phyloP scores from a whole-genome alignment of 2,888 invertebrate genomes.

The Nephrocerus scutellatus region DNA sequence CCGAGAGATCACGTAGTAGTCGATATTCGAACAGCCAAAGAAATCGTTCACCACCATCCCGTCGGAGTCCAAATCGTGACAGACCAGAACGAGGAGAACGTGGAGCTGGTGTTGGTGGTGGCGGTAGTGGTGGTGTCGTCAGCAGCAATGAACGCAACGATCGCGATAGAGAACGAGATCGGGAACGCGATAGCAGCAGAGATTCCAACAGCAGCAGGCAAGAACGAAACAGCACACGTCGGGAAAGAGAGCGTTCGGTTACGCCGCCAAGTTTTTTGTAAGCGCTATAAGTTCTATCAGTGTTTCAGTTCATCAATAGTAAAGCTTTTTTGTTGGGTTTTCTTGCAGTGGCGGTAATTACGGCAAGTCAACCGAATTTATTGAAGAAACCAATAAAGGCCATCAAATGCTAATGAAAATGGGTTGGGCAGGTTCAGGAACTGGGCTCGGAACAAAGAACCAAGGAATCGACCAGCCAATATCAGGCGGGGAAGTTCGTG shows the following conservation, averaged over 20 bases:
- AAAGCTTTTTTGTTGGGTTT: conserved; percentile 6
- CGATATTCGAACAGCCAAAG: conserved; percentile 40
- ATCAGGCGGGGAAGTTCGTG: conserved; percentile 81
- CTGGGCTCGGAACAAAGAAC: conserved; percentile 87
- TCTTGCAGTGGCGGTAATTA: conserved; percentile 39
- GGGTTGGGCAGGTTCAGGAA: conserved; percentile 90
- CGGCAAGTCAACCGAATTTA: conserved; percentile 52
- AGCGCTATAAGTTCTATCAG: conserved; percentile 35
- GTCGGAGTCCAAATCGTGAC: conserved; percentile 44
- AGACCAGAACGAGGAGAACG: conserved; percentile 24
- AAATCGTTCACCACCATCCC: conserved; percentile 48
- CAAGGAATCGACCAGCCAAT: conserved; percentile 96
- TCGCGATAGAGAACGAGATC: conserved; percentile 36
- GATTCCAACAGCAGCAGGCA: conserved; percentile 32
- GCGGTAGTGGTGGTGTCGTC: conserved; percentile 19
- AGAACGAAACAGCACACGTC: conserved; percentile 41
- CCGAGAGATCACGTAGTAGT: conserved; percentile 40
- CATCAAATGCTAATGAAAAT: conserved; percentile 96
- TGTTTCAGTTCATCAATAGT: conserved; percentile 11
- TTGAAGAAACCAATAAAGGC: conserved; percentile 89
- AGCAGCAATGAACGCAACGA: conserved; percentile 21
- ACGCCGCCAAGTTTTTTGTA: conserved; percentile 71
- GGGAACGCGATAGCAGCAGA: conserved; percentile 46
- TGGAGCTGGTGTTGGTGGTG: conserved; percentile 30
- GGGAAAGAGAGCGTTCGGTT: conserved; percentile 49